Evolutionary conservation across 2,888 invertebrate species (phyloP).

Genomic region (Dynastes grantii): DNA sequence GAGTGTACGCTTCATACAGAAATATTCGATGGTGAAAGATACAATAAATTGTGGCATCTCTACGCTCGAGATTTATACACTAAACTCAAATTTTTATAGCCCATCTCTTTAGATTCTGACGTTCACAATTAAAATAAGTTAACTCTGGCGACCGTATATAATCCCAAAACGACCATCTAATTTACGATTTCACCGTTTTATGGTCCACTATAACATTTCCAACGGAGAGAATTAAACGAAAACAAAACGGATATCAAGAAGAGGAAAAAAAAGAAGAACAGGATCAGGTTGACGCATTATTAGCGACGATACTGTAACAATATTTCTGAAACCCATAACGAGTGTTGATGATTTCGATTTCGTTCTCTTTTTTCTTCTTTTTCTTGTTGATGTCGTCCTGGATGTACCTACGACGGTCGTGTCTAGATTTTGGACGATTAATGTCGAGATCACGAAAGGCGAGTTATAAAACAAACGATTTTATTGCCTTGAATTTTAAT

Average conservation of each 20-base stretch:
- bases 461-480: constrained; percentile 17
- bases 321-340: constrained; percentile 25
- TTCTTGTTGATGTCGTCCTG: no score
- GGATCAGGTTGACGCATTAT: not conserved
- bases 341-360: not conserved
- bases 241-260: not conserved
- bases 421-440: not conserved
- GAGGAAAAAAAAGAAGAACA: not conserved
- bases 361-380: no score
- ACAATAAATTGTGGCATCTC: constrained; percentile 51
- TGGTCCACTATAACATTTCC: constrained; percentile 16
- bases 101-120: not conserved
- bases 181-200: constrained; percentile 42
- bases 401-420: no score
- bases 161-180: not conserved
- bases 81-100: constrained; percentile 54
- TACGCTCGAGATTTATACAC: constrained; percentile 52
- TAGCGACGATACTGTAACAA: constrained; percentile 17
- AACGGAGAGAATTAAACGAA: not conserved
- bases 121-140: constrained; percentile 31
- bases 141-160: not conserved
- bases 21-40: constrained; percentile 49
- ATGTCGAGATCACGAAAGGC: not conserved
- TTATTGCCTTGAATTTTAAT: not conserved
- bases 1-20: not conserved